Evolutionary conservation across 2,797 vertebrate genomes (phyloP), one percentile per base, ranked within the genome.

Genomic region (Rhabdomys pumilio): DNA sequence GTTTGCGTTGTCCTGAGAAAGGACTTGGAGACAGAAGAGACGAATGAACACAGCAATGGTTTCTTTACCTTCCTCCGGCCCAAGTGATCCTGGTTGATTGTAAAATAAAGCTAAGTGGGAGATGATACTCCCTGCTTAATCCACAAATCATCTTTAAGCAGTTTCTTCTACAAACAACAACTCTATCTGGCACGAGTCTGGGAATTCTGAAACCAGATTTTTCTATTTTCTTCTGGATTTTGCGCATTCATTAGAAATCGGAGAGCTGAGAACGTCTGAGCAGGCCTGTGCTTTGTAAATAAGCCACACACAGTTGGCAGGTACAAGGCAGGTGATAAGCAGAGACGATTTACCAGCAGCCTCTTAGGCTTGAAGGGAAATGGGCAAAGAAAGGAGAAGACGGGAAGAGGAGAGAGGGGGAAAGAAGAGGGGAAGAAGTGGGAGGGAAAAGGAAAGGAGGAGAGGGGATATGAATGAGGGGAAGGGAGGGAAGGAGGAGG

Each of bases 221-320:
- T 83, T 80, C 50, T 50, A 9, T 38, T 41, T n/a, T 75, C 38
- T 76, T 57, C 59, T 97, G 93, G n/a, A 82, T 96, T 97, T 96
- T 95, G 65, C 91, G 59, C 47, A 6, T 63, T 90, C 79, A 97
- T 95, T 94, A 96, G 97, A 96, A 98, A 96, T 7, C 93, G 91
- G 44, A 90, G 91, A 89, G 94, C 72, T 12, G 7, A 96, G 72
- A 96, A 79, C 96, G 59, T 81, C 87, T 91, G 85, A 63, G 75
- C 41, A 50, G 85, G 96, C 55, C 93, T 61, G 5, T 10, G 19
- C 22, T 90, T 91, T 96, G 86, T 13, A 9, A 97, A 96, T 50
- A 90, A 96, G 85, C 41, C 81, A 81, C 50, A 61, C 85, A 73
- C 53, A 59, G 50, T 93, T 95, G 75, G 73, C 77, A 93, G 80